Evolutionary conservation across 2,113 vertebrate species (phyloP), one percentile per base, ranked within the genome.

Genomic region (Colinus virginianus): DNA sequence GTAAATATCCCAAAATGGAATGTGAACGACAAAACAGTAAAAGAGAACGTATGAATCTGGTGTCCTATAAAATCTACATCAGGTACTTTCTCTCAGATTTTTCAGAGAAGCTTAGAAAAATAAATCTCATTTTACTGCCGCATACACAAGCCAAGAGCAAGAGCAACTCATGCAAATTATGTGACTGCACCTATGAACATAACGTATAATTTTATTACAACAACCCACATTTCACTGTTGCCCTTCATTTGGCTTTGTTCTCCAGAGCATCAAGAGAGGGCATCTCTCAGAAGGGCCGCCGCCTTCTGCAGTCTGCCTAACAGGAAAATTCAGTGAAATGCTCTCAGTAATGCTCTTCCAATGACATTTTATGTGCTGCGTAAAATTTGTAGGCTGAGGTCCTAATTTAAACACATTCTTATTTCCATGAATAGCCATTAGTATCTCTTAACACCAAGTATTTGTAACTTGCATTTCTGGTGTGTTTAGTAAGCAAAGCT

Each of bases 331-430:
- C 72, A 86, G 45, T 53, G n/a, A 32, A 81, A 42, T 48, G 42
- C 77, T 51, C 84, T 70, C 51, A 78, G 70, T 79, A 92, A 89
- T 71, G 75, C 11, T 75, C 46, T 94, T 90, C 77, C 82, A 96
- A 96, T 92, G 51, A 94, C 95, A 87, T 85, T 94, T 87, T 56
- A 77, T 90, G 17, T 64, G 15, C 42, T 68, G 32, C 76, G 63
- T 26, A 28, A 51, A 26, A 15, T 51, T 15, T 28, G 13, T 49
- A 88, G 18, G 36, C 6, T 49, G 36, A 36, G 32, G 32, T 56
- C 71, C 30, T 75, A 43, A 43, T 77, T 77, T 48, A 53, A 64
- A 69, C 32, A 56, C 16, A 34, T 42, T 62, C 42, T n/a, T 1
- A 2, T 36, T 76, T 71, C 48, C n/a, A 36, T 26, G 11, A 82